Evolutionary conservation across 2,113 vertebrate species (phyloP).

Genomic region (Acinonyx jubatus): DNA sequence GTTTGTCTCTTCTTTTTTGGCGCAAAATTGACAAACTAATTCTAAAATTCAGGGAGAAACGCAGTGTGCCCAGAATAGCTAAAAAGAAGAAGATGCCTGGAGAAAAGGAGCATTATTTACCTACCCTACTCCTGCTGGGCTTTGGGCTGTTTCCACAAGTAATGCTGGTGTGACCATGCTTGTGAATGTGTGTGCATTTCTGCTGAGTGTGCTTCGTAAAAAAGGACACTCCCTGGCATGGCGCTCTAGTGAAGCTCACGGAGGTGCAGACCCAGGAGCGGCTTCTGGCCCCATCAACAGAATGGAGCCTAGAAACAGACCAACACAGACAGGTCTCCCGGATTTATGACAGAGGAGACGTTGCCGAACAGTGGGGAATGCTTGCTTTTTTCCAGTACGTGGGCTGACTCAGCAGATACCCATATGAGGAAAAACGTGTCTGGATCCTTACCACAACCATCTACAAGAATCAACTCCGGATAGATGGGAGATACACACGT

Average conservation of each 20-base stretch:
- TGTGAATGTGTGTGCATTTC: background rate
- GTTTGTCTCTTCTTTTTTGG: background rate
- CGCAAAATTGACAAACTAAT: background rate
- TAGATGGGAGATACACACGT: background rate
- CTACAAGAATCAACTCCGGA: background rate
- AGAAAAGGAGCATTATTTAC: background rate
- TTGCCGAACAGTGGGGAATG: too few relatives aligned
- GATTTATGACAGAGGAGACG: background rate
- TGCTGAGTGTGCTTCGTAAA: background rate
- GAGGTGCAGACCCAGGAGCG: fast-evolving
- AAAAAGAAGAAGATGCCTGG: background rate
- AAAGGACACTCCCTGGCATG: fast-evolving
- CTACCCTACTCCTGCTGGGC: background rate
- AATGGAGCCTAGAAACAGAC: background rate
- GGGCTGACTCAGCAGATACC: background rate
- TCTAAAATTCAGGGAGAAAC: background rate
- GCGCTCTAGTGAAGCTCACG: fast-evolving
- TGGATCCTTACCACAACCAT: background rate
- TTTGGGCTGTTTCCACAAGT: background rate
- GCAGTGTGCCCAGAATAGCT: background rate
- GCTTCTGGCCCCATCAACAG: background rate
- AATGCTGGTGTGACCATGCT: background rate
- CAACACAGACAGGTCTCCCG: too few relatives aligned
- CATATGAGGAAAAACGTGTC: background rate
- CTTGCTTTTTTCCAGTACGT: background rate